Evolutionary conservation across 2,113 vertebrate genomes (phyloP), one percentile per base, ranked within the genome.

Genomic region (Delphinus delphis): DNA sequence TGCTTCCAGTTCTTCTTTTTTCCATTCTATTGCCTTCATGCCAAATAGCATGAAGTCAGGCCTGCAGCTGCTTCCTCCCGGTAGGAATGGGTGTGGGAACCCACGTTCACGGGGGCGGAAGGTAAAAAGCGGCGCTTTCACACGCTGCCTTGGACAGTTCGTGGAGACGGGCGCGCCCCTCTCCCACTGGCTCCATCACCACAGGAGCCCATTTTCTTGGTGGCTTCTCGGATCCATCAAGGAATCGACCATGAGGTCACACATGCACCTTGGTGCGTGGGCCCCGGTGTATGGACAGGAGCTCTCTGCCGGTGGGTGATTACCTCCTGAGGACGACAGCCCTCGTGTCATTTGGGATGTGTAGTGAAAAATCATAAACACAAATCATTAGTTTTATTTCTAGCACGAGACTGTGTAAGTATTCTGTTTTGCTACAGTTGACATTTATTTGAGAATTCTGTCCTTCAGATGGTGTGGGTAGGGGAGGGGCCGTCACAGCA

Each of bases 1-100:
- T 20, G 58, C 36, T 86, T 83, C 87, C 70, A 93, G 53, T 0
- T 10, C n/a, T 26, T 93, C 65, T 53, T 82, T 88, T 92, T 73
- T 85, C 95, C 86, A 53, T 94, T 21, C 80, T 1, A 0, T 26
- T 33, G 85, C 82, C 73, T 89, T 68, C 33, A 3, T 38, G 95
- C 92, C 84, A 90, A 41, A 73, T 7, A 20, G 3, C 55, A 2
- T 85, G 94, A 92, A n/a, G 80, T 94, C 88, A 90, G 26, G 28
- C 68, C 88, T 68, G 88, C 97, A 96, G 96, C 97, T 96, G 93
- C 73, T 98, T 98, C 97, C 96, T 96, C 41, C 73, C 3, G 0
- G 47, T 0, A 33, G 83, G 53, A 73, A 23, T 50, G 81, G 80
- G 81, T 74, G 95, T 96, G 97, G 96, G 93, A 65, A 79, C 90